A percentile compares a stretch with the other conserved stretches of the same genome.
These are phyloP conservation scores for Manduca sexta DNA, from an alignment of 1,140 invertebrate species.

Conservation along the genomic window DNA sequence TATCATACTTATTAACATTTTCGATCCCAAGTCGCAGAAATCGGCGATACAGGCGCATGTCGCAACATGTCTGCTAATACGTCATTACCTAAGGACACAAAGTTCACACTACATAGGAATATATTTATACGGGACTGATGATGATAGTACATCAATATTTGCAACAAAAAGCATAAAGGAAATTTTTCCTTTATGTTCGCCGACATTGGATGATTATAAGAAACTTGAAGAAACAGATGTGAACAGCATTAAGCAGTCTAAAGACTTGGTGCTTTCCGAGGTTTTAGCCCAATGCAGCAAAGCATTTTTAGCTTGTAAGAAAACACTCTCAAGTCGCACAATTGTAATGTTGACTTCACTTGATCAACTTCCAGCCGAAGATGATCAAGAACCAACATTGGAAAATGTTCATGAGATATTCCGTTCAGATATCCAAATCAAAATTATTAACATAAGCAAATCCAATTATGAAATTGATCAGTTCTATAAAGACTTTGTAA, in stretches of 20 bases:
- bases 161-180: slow-evolving; percentile 40
- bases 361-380: slow-evolving; percentile 30
- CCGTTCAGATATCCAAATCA: slow-evolving; percentile 47
- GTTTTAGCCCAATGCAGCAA: slow-evolving; percentile 54
- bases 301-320: slow-evolving; percentile 58
- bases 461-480: slow-evolving; percentile 30
- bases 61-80: slow-evolving; percentile 45
- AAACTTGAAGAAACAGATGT: slow-evolving; percentile 39
- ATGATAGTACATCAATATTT: slow-evolving; percentile 25
- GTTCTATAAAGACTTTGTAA: slow-evolving; percentile 51
- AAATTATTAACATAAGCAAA: slow-evolving; percentile 48
- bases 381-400: slow-evolving; percentile 41
- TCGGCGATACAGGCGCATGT: slow-evolving; percentile 28
- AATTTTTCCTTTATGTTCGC: slow-evolving; percentile 39
- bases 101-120: slow-evolving; percentile 40
- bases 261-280: slow-evolving; percentile 51
- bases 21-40: slow-evolving; percentile 25
- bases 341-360: slow-evolving; percentile 46
- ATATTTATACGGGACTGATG: slow-evolving; percentile 45
- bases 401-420: slow-evolving; percentile 47
- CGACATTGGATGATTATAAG: slow-evolving; percentile 43
- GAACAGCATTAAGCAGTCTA: slow-evolving; percentile 31
- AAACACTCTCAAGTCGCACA: slow-evolving; percentile 39
- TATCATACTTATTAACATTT: slow-evolving; percentile 52
- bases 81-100: slow-evolving; percentile 38